Evolutionary conservation across 2,888 invertebrate species (phyloP).

Genomic region (Chaetogeoica ovagalla): DNA sequence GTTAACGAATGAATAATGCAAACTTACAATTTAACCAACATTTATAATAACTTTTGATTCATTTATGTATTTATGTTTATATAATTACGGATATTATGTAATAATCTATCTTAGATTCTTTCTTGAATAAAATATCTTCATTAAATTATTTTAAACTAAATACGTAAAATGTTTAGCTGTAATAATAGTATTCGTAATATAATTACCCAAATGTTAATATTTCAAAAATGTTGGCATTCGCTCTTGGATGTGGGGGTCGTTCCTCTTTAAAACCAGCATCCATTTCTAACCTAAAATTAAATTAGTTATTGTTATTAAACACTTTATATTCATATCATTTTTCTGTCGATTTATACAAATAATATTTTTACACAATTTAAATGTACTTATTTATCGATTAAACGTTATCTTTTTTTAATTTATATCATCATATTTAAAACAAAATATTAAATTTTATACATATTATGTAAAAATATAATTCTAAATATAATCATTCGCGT

Average conservation of each 20-base stretch:
- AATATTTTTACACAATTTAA: neutral
- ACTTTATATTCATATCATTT: neutral
- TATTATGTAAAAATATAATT: too few species aligned
- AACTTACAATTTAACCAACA: too few species aligned
- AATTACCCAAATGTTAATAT: constrained; percentile 70
- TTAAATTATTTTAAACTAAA: neutral
- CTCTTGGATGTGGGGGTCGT: constrained; percentile 65
- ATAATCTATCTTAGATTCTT: too few species aligned
- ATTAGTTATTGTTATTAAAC: neutral
- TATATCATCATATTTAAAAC: too few species aligned
- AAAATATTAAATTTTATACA: too few species aligned
- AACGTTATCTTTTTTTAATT: neutral
- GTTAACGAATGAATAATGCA: too few species aligned
- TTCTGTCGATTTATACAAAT: neutral
- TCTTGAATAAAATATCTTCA: too few species aligned
- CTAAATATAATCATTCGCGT: too few species aligned
- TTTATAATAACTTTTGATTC: too few species aligned
- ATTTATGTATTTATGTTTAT: too few species aligned
- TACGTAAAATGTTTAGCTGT: neutral
- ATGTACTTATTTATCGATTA: neutral
- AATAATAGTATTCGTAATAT: constrained; percentile 53
- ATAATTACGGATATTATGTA: too few species aligned
- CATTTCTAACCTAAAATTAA: constrained; percentile 33
- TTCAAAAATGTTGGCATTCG: constrained; percentile 66
- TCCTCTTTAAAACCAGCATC: constrained; percentile 59